Conservation (phyloP, 2,797 vertebrate species). For the Melopsittacus undulatus region DNA sequence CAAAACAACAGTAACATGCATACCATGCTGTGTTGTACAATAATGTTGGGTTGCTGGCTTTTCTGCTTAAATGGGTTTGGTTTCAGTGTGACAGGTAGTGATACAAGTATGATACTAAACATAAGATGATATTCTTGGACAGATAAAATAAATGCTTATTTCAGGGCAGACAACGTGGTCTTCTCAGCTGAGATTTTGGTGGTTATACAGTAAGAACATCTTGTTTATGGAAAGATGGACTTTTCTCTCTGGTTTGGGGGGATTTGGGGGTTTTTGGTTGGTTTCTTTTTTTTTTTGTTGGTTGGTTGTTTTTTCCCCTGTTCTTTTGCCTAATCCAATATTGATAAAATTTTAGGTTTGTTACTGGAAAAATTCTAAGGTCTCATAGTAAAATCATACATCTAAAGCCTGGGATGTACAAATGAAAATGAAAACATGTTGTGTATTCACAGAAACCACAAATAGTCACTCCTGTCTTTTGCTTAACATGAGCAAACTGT, state of each 20-base stretch:
- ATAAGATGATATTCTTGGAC: neutral
- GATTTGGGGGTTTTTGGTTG: neutral
- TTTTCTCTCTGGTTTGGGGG: neutral
- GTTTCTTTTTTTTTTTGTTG: neutral
- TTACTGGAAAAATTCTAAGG: constrained; percentile 8
- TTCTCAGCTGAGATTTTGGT: neutral
- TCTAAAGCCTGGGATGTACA: neutral
- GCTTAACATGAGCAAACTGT: neutral
- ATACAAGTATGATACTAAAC: neutral
- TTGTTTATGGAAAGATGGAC: neutral
- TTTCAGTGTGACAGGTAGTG: neutral
- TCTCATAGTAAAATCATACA: neutral
- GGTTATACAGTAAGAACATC: neutral
- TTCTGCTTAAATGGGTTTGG: neutral
- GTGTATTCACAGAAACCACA: constrained; percentile 21
- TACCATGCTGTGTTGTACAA: neutral
- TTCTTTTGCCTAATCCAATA: constrained; percentile 12
- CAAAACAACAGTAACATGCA: neutral
- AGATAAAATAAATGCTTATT: neutral
- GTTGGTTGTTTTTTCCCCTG: neutral
- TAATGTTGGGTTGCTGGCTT: neutral
- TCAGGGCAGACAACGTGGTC: neutral
- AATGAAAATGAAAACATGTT: neutral
- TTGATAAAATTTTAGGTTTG: constrained; percentile 19
- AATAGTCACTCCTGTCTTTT: neutral